Evolutionary conservation across 2,113 vertebrate species (phyloP).

Genomic region (Channa maculata): DNA sequence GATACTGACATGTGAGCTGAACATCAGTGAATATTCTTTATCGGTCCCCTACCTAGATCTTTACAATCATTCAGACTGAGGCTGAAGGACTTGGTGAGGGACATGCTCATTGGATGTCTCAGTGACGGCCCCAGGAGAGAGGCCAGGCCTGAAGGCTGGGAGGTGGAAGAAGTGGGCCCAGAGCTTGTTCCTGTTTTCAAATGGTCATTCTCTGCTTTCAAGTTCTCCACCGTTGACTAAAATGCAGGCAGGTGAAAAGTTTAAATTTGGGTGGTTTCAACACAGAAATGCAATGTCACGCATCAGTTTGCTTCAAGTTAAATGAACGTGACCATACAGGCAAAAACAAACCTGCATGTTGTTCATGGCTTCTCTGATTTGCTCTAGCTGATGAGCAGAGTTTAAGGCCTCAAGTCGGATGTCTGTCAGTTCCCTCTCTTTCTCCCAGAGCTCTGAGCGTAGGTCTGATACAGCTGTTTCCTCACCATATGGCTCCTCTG

Average conservation of each 20-base stretch:
- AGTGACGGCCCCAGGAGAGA: constrained; percentile 86
- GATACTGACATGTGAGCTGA: too few relatives aligned
- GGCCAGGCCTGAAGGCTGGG: constrained; percentile 83
- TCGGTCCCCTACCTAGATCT: constrained; percentile 83
- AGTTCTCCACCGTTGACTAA: constrained; percentile 92
- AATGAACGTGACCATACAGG: not conserved
- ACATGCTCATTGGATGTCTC: constrained; percentile 87
- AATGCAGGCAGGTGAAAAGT: constrained; percentile 7
- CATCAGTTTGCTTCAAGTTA: not conserved
- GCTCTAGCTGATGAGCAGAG: constrained; percentile 95
- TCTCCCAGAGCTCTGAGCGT: constrained; percentile 94
- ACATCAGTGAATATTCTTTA: not conserved
- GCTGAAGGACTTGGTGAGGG: constrained; percentile 91
- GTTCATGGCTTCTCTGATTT: constrained; percentile 95
- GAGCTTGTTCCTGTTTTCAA: constrained; percentile 89
- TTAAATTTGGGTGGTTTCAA: not conserved
- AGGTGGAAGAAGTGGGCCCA: constrained; percentile 82
- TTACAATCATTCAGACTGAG: constrained; percentile 84
- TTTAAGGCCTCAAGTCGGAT: constrained; percentile 95
- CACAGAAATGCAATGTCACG: not conserved
- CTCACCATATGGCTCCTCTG: constrained; percentile 85
- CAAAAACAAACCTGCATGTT: constrained; percentile 91
- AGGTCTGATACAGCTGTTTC: constrained; percentile 92
- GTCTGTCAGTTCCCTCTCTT: constrained; percentile 95
- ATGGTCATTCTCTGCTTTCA: constrained; percentile 94